These are phyloP conservation scores for Mus minutoides DNA, from an alignment of 2,797 vertebrate species.

Conservation along the genomic window DNA sequence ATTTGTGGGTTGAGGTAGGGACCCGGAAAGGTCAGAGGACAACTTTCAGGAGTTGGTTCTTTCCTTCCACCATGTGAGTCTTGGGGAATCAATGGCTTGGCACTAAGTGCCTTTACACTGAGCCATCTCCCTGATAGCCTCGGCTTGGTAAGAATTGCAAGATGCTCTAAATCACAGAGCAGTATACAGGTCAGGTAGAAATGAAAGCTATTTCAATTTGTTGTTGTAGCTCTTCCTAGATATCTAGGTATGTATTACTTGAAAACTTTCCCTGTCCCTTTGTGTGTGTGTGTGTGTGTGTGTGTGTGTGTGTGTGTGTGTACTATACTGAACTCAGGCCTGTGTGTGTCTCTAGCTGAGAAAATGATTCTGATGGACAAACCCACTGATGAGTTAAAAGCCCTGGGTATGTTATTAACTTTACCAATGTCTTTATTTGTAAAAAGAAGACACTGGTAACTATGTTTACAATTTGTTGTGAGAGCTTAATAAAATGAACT, in stretches of 20 bases:
- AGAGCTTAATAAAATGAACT: slow-evolving; percentile 18
- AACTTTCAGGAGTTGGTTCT: not conserved
- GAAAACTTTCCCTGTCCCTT: not conserved
- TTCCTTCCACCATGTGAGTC: not conserved
- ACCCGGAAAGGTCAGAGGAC: not conserved
- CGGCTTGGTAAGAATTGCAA: slow-evolving; percentile 16
- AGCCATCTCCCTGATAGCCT: not conserved
- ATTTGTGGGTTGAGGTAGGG: not conserved
- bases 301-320: not conserved
- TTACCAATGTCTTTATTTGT: slow-evolving; percentile 39
- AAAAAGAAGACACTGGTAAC: not conserved
- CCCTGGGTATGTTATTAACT: slow-evolving; percentile 28
- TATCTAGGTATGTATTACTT: not conserved
- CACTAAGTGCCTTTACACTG: not conserved
- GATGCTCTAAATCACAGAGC: slow-evolving; percentile 35
- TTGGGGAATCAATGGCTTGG: not conserved
- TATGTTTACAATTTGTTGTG: slow-evolving; percentile 21
- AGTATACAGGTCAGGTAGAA: not conserved
- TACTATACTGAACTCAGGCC: not conserved
- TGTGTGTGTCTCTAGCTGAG: not conserved
- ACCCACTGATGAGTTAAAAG: not conserved
- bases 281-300: no score
- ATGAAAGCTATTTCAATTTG: not conserved
- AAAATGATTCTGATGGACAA: slow-evolving; percentile 43
- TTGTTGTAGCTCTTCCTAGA: not conserved